Conservation (phyloP, 2,113 vertebrate species). For the Hyperoodon ampullatus region DNA sequence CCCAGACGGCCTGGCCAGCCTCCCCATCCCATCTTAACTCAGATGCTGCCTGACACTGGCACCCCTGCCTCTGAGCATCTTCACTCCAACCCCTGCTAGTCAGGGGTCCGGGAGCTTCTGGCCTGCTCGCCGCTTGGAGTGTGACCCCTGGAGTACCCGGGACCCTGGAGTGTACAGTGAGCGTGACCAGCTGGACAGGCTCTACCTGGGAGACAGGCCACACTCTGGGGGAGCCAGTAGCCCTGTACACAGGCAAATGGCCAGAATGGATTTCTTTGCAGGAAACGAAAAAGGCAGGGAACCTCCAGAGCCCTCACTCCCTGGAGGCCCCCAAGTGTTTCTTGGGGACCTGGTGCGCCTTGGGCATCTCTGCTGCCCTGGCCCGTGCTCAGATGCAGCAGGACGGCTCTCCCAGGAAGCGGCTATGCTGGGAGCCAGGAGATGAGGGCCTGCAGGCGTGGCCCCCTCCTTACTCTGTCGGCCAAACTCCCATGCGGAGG, state of each 20-base stretch:
- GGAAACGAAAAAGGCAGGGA: neutral
- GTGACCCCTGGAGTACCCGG: neutral
- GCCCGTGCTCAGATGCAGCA: neutral
- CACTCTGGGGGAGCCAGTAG: neutral
- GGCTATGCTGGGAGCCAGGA: neutral
- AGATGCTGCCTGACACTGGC: neutral
- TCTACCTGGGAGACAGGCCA: rapidly evolving
- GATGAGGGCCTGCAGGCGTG: rapidly evolving
- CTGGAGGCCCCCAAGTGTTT: neutral
- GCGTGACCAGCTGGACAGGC: neutral
- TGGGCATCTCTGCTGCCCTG: neutral
- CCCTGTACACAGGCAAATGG: rapidly evolving
- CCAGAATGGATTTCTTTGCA: neutral
- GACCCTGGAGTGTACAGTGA: neutral
- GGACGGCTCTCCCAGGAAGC: neutral
- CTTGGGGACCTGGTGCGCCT: neutral
- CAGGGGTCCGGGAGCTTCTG: neutral
- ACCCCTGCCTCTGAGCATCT: neutral
- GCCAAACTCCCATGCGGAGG: neutral
- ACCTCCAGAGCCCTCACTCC: neutral
- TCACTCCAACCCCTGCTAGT: neutral
- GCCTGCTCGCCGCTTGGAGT: neutral
- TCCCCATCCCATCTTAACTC: neutral
- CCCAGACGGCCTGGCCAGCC: neutral
- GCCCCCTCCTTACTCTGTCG: neutral